These are phyloP conservation scores for Argya squamiceps DNA, from an alignment of 2,797 vertebrate genomes.

Conservation along the genomic window DNA sequence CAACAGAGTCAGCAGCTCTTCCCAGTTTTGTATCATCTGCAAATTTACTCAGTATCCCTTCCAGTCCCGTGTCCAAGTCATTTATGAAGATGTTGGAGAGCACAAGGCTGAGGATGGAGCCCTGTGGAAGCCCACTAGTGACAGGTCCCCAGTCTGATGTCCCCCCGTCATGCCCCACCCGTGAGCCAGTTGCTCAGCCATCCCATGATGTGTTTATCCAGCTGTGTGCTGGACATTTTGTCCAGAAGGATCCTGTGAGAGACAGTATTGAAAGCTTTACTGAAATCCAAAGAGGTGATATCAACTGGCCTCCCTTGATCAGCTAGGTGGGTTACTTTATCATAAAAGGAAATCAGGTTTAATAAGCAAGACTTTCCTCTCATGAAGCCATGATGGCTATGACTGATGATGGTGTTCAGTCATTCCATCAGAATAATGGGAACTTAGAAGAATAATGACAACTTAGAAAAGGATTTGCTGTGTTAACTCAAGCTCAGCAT, in stretches of 20 bases:
- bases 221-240: neutral
- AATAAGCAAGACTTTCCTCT: neutral
- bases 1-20: accelerated
- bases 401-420: neutral
- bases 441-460: neutral
- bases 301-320: neutral
- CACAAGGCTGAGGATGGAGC: accelerated
- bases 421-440: neutral
- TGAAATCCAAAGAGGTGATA: neutral
- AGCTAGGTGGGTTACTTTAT: neutral
- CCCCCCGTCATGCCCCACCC: neutral
- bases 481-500: neutral
- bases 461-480: neutral
- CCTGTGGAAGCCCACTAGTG: neutral
- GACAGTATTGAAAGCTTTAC: neutral
- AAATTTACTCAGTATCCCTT: neutral
- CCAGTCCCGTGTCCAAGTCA: too few species aligned
- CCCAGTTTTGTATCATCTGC: neutral
- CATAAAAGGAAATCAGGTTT: neutral
- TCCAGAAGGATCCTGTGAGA: neutral
- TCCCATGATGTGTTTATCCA: neutral
- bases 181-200: neutral
- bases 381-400: neutral
- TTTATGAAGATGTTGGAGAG: neutral
- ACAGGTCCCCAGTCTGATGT: neutral